Conservation (phyloP, 2,888 invertebrate species). For the Seira ritae region DNA sequence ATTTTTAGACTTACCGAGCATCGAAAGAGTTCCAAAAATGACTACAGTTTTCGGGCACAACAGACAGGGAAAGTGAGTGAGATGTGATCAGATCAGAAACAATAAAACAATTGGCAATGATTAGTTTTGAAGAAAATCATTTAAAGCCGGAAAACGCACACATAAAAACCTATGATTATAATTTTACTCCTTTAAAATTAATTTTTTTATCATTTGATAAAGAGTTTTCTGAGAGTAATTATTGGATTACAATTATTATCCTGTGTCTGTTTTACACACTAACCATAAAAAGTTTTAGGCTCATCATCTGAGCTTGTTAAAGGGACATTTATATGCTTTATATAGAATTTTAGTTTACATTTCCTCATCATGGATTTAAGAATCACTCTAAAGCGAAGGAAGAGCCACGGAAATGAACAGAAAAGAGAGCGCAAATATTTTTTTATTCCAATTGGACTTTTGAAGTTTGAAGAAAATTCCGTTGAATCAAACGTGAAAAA, state of each 20-base stretch:
- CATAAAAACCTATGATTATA: not conserved
- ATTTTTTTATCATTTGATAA: not conserved
- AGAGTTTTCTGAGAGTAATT: not conserved
- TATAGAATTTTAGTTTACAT: not conserved
- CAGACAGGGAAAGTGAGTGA: slow-evolving; percentile 73
- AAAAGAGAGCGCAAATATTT: too few relatives aligned
- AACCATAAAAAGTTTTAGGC: not conserved
- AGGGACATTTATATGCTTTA: not conserved
- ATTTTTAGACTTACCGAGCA: slow-evolving; percentile 90
- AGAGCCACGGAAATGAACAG: not conserved
- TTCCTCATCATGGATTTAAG: not conserved
- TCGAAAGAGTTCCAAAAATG: slow-evolving; percentile 99
- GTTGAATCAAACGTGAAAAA: too few relatives aligned
- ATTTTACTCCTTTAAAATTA: not conserved
- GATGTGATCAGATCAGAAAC: slow-evolving; percentile 74
- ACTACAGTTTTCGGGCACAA: slow-evolving; percentile 80
- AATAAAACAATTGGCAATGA: slow-evolving; percentile 73
- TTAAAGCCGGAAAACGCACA: slow-evolving; percentile 11
- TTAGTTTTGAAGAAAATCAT: slow-evolving; percentile 65
- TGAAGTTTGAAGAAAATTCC: too few relatives aligned
- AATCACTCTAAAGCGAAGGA: not conserved
- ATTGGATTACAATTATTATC: not conserved
- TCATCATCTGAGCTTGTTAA: not conserved
- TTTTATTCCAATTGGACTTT: too few relatives aligned
- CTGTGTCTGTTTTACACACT: not conserved